These are phyloP conservation scores for Cydia pomonella DNA, from an alignment of 1,140 invertebrate genomes.

Conservation along the genomic window DNA sequence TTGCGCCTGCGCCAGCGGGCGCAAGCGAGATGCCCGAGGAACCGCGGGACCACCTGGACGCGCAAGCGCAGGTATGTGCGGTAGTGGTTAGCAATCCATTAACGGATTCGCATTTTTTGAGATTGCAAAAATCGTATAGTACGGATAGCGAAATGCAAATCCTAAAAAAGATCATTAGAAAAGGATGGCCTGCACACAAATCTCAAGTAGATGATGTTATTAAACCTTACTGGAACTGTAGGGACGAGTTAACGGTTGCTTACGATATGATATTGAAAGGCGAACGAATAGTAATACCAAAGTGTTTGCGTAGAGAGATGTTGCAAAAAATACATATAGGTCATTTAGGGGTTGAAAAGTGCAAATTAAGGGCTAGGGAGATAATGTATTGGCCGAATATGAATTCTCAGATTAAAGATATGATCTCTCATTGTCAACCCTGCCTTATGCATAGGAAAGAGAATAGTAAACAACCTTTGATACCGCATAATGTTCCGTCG, in stretches of 20 bases:
- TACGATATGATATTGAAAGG: slow-evolving; percentile 55
- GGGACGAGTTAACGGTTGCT: slow-evolving; percentile 44
- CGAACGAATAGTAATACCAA: slow-evolving; percentile 35
- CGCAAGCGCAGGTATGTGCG: background rate
- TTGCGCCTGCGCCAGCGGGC: background rate
- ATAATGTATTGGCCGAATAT: slow-evolving; percentile 35
- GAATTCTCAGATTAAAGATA: slow-evolving; percentile 12
- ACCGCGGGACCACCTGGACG: background rate
- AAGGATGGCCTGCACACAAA: slow-evolving; percentile 11
- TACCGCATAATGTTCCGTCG: slow-evolving; percentile 48
- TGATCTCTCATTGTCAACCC: slow-evolving; percentile 33
- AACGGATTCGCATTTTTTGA: background rate
- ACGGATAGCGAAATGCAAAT: background rate
- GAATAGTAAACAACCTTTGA: slow-evolving; percentile 55
- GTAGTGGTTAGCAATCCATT: background rate
- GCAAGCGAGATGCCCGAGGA: background rate
- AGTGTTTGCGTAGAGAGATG: slow-evolving; percentile 49
- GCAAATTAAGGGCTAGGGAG: slow-evolving; percentile 15
- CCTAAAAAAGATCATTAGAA: background rate
- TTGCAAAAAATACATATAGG: slow-evolving; percentile 37
- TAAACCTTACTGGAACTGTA: slow-evolving; percentile 35
- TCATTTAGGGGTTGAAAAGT: slow-evolving; percentile 23
- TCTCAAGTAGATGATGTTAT: background rate
- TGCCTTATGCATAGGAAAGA: slow-evolving; percentile 23
- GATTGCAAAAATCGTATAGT: background rate